Evolutionary conservation across 2,113 vertebrate species (phyloP).

Genomic region (Carassius carassius): DNA sequence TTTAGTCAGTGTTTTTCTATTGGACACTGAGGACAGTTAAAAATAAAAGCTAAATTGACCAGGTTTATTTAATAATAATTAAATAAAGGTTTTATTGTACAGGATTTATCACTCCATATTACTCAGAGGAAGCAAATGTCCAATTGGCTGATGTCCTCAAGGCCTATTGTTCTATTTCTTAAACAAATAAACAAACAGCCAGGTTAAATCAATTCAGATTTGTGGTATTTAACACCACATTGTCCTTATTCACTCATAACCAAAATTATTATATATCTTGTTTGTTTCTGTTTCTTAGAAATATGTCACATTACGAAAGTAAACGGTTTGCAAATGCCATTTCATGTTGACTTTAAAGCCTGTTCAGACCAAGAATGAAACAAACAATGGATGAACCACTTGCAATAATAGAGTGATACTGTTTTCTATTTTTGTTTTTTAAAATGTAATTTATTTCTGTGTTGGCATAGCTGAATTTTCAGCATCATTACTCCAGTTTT

Average conservation of each 20-base stretch:
- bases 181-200: not conserved
- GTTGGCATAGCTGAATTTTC: too few relatives aligned
- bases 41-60: not conserved
- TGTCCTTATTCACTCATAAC: not conserved
- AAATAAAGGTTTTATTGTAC: not conserved
- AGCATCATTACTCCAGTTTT: too few relatives aligned
- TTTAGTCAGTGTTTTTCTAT: not conserved
- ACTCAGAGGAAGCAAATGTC: not conserved
- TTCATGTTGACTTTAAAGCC: not conserved
- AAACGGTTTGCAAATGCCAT: not conserved
- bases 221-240: not conserved
- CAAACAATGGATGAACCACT: not conserved
- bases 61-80: not conserved
- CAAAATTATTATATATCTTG: not conserved
- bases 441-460: too few relatives aligned
- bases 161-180: not conserved
- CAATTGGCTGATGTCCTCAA: not conserved
- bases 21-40: not conserved
- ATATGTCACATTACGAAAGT: not conserved
- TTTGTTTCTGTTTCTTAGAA: not conserved
- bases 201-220: not conserved
- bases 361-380: not conserved
- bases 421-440: too few relatives aligned
- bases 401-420: not conserved
- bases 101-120: not conserved